Evolutionary conservation across 2,888 invertebrate genomes (phyloP), one percentile per base, ranked within the genome.

Genomic region (Apamea anceps): DNA sequence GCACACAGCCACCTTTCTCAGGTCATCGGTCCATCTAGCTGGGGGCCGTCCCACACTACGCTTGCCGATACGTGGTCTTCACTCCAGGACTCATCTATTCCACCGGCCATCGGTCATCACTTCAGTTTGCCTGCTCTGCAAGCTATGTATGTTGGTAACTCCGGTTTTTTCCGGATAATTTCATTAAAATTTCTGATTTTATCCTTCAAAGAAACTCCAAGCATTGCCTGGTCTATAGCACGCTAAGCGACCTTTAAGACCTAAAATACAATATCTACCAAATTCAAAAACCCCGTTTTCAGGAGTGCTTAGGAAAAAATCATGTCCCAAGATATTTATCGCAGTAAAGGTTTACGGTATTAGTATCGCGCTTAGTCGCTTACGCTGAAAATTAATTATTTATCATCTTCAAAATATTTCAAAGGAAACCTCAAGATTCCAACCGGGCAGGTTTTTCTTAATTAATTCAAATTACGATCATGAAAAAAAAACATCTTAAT

Each of bases 391-490:
- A 32, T 66, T 32, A 15, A 51, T 75, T 60, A 25, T 32, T 70
- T 60, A n/a, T 32, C 4, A n/a, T 60, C 57, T 48, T 51, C n/a
- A 72, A 75, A 75, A 48, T 51, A 42, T n/a, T 60, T 70, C 63
- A 42, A 57, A 62, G 4, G 7, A 45, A 51, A 45, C 60, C 54
- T 28, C 21, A 60, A 51, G 13, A 73, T 18, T 5, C 8, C 13
- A 3, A 42, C 25, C 32, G 10, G 15, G 6, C 13, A 13, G 42
- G 42, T 42, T 54, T 82, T 42, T 48, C 60, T 2, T 65, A 70
- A 82, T 70, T 7, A 65, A 70, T 60, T 60, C 18, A 42, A 77
- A 82, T 72, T 45, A 45, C 8, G 60, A 32, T 32, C 15, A 42
- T 18, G 15, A 60, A 48, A 57, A 37, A 73, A 68, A 63, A 37